Conservation (phyloP, 2,888 invertebrate species). For the Hipparchia semele region DNA sequence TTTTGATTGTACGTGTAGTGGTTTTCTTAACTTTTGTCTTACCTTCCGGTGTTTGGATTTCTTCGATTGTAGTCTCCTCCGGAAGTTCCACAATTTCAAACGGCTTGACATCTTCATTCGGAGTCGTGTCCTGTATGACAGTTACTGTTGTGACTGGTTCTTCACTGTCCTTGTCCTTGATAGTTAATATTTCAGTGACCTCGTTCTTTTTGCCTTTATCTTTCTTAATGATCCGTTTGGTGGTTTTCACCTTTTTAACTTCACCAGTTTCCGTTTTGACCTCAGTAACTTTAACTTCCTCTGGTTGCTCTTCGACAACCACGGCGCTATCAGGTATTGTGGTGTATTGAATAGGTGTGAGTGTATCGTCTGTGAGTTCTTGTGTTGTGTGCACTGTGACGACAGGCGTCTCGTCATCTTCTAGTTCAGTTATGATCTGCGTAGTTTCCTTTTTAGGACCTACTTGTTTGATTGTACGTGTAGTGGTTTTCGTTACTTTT, state of each 20-base stretch:
- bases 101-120: constrained; percentile 51
- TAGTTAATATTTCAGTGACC: constrained; percentile 11
- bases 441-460: neutral
- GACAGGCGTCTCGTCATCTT: constrained; percentile 5
- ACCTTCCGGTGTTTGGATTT: constrained; percentile 46
- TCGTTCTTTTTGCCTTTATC: constrained; percentile 11
- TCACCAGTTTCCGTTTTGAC: constrained; percentile 25
- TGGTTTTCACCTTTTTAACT: constrained; percentile 4
- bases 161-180: constrained; percentile 22
- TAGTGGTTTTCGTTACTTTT: neutral
- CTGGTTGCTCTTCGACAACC: neutral
- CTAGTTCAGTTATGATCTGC: neutral
- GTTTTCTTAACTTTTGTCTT: constrained; percentile 49
- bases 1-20: constrained; percentile 40
- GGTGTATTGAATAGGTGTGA: neutral
- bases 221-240: constrained; percentile 13
- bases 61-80: constrained; percentile 38
- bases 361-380: neutral
- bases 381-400: neutral
- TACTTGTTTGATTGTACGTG: neutral
- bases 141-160: constrained; percentile 47
- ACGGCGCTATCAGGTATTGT: neutral
- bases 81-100: constrained; percentile 48
- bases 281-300: constrained; percentile 35
- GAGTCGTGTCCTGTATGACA: constrained; percentile 27